These are phyloP conservation scores for human (Homo sapiens) DNA, from an alignment of 2,113 vertebrate genomes.

Conservation along the genomic window DNA sequence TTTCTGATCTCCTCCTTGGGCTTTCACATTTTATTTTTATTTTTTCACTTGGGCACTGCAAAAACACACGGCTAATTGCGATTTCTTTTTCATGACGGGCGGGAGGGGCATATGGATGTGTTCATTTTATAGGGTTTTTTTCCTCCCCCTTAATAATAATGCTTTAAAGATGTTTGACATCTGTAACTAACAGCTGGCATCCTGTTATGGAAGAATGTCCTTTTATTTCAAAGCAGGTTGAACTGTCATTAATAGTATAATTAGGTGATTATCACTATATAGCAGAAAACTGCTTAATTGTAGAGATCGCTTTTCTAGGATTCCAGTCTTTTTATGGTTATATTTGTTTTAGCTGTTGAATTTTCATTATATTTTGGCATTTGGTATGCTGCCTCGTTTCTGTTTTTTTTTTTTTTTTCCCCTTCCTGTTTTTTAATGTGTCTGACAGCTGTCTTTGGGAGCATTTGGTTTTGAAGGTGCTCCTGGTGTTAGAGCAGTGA, in stretches of 20 bases:
- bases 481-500: not conserved
- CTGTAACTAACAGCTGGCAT: slow-evolving; percentile 90
- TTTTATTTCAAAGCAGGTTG: slow-evolving; percentile 90
- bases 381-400: slow-evolving; percentile 61
- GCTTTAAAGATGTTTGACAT: slow-evolving; percentile 88
- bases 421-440: slow-evolving; percentile 72
- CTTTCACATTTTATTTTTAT: not conserved
- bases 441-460: slow-evolving; percentile 80
- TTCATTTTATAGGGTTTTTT: slow-evolving; percentile 59
- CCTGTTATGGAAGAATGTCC: slow-evolving; percentile 88
- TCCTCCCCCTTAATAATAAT: slow-evolving; percentile 78
- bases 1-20: fast-evolving
- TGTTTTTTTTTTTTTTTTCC: slow-evolving; percentile 36
- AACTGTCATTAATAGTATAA: slow-evolving; percentile 92
- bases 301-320: slow-evolving; percentile 83
- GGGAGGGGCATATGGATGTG: not conserved
- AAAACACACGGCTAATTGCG: not conserved
- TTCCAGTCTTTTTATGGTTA: slow-evolving; percentile 84
- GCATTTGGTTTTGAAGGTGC: slow-evolving; percentile 36
- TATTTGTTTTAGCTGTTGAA: slow-evolving; percentile 85
- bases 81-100: not conserved
- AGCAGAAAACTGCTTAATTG: slow-evolving; percentile 91
- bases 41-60: not conserved
- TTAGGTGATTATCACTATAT: slow-evolving; percentile 90
- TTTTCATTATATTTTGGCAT: slow-evolving; percentile 81